Base-by-base conservation (phyloP, 2,113 vertebrate genomes). In the Charina bottae region DNA sequence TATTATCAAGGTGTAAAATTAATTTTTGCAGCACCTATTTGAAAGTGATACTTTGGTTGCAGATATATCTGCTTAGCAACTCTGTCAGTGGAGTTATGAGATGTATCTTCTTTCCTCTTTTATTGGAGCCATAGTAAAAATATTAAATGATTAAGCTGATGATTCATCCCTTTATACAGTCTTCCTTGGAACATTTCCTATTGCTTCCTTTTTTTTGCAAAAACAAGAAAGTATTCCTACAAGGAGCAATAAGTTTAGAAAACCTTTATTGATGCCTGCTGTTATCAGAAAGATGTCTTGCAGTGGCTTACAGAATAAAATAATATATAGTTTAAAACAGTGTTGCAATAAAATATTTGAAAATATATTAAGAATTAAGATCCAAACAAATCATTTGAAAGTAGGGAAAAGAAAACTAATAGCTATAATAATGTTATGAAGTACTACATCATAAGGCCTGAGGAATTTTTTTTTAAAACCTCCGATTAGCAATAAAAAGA, bases 171-270 rank as follows among this genome's bases (percentile, higher is more conserved):
- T 15, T 54, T 3, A 4, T 33, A 42, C 28, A 68, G 83, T 49
- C 37, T 21, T 33, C 23, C 11, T 6, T 11, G 17, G 10, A 46
- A 59, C 28, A 23, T 11, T 33, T 83, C 2, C 9, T 33, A 3
- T 87, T 24, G 13, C 28, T 87, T 55, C 62, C 2, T 46, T 24
- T 58, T 13, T 59, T 55, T 23, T 78, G 17, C 42, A 68, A 62
- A 33, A 26, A 23, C 49, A 89, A 53, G 42, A 19, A 64, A 64
- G 59, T 53, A 13, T 28, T 49, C 59, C 23, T 62, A 89, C 83
- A 90, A 19, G 93, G 26, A 95, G 11, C n/a, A 92, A 21, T 46
- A 84, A 26, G 23, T 46, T 84, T 49, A 12, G 23, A 26, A 49
- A n/a, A 1, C 46, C 46, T 53, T 46, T 84, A 84, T 42, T 85